Evolutionary conservation across 2,888 invertebrate species (phyloP), one percentile per base, ranked within the genome.

Genomic region (Xanthia icteritia): DNA sequence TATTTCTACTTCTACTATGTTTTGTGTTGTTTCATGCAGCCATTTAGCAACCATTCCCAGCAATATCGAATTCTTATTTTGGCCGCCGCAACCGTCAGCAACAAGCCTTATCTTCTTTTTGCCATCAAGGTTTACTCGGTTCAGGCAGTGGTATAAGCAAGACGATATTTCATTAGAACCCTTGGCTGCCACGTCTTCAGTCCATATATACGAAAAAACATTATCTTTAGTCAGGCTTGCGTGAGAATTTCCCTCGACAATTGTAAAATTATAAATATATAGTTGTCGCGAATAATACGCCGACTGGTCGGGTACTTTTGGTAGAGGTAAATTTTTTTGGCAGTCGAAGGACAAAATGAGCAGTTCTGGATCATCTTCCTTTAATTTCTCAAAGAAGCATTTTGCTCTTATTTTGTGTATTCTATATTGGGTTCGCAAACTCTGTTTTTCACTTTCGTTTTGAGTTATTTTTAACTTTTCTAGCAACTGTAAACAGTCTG

Each of bases 231-330:
- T 74, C 66, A 69, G n/a, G 69, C 79, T 87, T 85, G 60, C 60
- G 60, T 70, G 60, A 60, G 70, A 70, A 70, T 70, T 60, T 60
- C 82, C 78, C 56, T 86, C 76, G 31, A 85, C 68, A 15, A 92
- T 84, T 36, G 92, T 91, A 77, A 92, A 91, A 76, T 72, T 76
- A 60, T 91, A 92, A 64, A 71, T 64, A 64, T 61, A 64, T 48
- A 71, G n/a, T 63, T 93, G 92, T 45, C 90, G 84, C 36, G 87
- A 84, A 85, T 91, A 93, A 74, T 93, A 93, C 8, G 90, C 88
- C 42, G 89, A 77, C 83, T 93, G 91, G 79, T 92, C 92, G 9
- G 92, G 90, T 54, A 74, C 68, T 74, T 76, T 76, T 42, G 77
- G 82, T 23, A 79, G 42, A 20, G 71, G 74, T 69, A 77, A 79